Evolutionary conservation across 2,888 invertebrate genomes (phyloP).

Genomic region (Acronicta psi): DNA sequence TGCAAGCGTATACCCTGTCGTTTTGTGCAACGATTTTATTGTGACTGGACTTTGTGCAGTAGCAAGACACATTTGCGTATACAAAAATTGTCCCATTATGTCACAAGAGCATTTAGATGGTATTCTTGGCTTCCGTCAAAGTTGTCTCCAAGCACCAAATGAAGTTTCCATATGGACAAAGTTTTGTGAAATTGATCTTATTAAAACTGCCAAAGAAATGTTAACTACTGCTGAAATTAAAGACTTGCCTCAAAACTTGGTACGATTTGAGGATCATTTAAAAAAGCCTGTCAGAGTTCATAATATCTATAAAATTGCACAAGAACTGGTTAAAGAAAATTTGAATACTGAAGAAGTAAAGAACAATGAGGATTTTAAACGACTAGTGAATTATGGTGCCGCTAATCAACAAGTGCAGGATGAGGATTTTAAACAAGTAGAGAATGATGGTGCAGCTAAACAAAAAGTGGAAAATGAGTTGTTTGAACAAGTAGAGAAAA

Average conservation of each 20-base stretch:
- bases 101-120: conserved; percentile 78
- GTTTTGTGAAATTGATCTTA: conserved; percentile 96
- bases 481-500: no score
- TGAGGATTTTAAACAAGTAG: no score
- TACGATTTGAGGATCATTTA: conserved; percentile 95
- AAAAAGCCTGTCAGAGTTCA: conserved; percentile 95
- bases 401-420: neutral
- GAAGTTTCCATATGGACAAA: conserved; percentile 97
- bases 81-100: conserved; percentile 54
- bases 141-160: conserved; percentile 94
- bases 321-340: conserved; percentile 84
- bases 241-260: conserved; percentile 91
- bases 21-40: conserved; percentile 89
- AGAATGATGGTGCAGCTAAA: no score
- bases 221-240: conserved; percentile 58
- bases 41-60: conserved; percentile 95
- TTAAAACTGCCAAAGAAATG: conserved; percentile 88
- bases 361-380: conserved; percentile 22
- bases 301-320: conserved; percentile 94
- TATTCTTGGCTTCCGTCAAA: conserved; percentile 93
- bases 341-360: conserved; percentile 33
- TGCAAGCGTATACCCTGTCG: conserved; percentile 90
- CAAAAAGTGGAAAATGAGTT: no score
- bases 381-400: no score
- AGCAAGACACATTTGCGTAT: conserved; percentile 77